These are phyloP conservation scores for Telmatochromis brichardi DNA, from an alignment of 2,113 vertebrate species.

Conservation along the genomic window DNA sequence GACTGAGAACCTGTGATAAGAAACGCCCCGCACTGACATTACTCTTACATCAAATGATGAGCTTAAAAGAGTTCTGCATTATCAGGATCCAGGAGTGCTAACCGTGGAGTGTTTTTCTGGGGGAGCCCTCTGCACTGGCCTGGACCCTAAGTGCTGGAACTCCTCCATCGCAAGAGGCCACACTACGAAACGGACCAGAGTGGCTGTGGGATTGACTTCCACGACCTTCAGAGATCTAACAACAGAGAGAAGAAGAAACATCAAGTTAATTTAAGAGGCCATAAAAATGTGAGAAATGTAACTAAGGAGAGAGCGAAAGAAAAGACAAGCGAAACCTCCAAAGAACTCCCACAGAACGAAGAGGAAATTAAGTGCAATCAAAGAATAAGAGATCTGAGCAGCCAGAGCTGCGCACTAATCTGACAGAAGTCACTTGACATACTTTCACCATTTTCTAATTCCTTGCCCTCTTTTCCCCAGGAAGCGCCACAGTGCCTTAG, in stretches of 20 bases:
- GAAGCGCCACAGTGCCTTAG: neutral
- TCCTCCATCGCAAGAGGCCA: conserved; percentile 30
- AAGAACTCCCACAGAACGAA: neutral
- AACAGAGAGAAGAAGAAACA: neutral
- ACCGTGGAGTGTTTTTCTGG: conserved; percentile 60
- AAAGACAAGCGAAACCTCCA: neutral
- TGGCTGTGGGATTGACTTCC: conserved; percentile 73
- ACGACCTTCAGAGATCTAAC: conserved; percentile 71
- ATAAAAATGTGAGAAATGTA: neutral
- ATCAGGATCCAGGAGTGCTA: neutral
- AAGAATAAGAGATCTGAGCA: neutral
- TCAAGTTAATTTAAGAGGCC: neutral
- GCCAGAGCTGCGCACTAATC: neutral
- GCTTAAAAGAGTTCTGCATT: neutral
- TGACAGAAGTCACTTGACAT: conserved; percentile 29
- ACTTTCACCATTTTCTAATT: conserved; percentile 31
- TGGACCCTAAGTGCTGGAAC: conserved; percentile 52
- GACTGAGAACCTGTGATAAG: conserved; percentile 51
- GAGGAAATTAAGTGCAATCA: neutral
- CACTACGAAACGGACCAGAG: conserved; percentile 63
- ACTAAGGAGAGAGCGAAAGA: neutral
- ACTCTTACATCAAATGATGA: neutral
- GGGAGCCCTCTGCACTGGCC: conserved; percentile 68
- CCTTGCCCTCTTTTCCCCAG: conserved; percentile 2
- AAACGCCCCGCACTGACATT: neutral